Evolutionary conservation across 1,140 invertebrate genomes (phyloP), one percentile per base, ranked within the genome.

Genomic region (Limonius californicus): DNA sequence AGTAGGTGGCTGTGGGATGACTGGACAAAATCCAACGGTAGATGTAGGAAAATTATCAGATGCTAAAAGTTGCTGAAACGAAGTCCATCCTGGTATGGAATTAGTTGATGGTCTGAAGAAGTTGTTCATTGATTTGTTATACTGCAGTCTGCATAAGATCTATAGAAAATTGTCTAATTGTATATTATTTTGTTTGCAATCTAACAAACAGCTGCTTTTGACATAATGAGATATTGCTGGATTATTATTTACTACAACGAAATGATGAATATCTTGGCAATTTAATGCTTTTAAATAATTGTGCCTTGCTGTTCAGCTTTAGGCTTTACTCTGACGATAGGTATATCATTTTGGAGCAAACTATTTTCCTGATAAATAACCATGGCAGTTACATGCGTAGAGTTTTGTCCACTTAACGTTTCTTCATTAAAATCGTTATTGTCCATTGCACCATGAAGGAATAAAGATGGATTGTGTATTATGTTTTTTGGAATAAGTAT

Each of bases 341-440:
- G 27, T 27, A 58, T 27, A 57, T 57, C 32, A 55, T 58, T 56
- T 12, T 57, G 32, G 3, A 15, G 32, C 7, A 3, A 16, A 21
- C 39, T 59, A 16, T 35, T 43, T 61, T 61, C 21, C 39, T 57
- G 63, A 55, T 65, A 58, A 14, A 56, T 54, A 6, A 65, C 64
- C 57, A 55, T 66, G 27, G 42, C 57, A 60, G 62, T 64, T 23
- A 63, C 54, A 45, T 66, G 54, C 9, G 61, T 63, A 11, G 57
- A 63, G 32, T 54, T 50, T 63, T 63, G 59, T 18, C 32, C 50
- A 1, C 60, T 63, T 55, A 63, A 66, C 54, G 63, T 57, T 62
- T 62, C 63, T 58, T 65, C 59, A 54, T 45, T 58, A 9, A 65
- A 62, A 27, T 63, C 53, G 35, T 66, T 66, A 42, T 56, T 66